Conservation (phyloP, 1,140 invertebrate genomes). For the Oedothorax gibbosus region DNA sequence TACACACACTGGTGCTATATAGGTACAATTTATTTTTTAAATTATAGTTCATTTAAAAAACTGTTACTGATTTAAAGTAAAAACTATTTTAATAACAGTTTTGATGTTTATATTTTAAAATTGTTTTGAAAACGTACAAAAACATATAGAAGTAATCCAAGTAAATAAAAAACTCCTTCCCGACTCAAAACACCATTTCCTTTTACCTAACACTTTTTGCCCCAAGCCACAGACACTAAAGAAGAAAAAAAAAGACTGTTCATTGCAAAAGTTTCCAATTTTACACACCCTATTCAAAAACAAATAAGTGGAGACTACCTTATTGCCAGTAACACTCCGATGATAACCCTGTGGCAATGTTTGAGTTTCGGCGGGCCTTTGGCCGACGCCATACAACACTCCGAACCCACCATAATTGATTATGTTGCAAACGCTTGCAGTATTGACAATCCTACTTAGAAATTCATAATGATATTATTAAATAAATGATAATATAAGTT, state of each 20-base stretch:
- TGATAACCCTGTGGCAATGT: constrained; percentile 14
- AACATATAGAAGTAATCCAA: neutral
- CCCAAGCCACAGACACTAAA: neutral
- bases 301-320: constrained; percentile 21
- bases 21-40: too few relatives aligned
- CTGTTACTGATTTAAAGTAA: too few relatives aligned
- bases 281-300: constrained; percentile 18
- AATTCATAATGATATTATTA: too few relatives aligned
- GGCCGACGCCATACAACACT: constrained; percentile 3
- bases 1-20: too few relatives aligned
- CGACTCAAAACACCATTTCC: neutral
- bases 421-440: neutral
- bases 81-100: too few relatives aligned
- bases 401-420: constrained; percentile 39
- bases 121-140: neutral
- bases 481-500: too few relatives aligned
- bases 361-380: constrained; percentile 38
- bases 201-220: too few relatives aligned
- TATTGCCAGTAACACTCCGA: constrained; percentile 34
- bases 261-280: constrained; percentile 11
- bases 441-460: too few relatives aligned
- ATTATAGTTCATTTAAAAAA: too few relatives aligned
- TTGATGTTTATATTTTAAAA: too few relatives aligned
- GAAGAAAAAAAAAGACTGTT: neutral
- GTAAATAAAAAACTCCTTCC: neutral